Percentiles rank a stretch among this genome's conserved stretches.
phyloP scores from a whole-genome alignment of 2,888 invertebrate genomes.

The Eupithecia inturbata region DNA sequence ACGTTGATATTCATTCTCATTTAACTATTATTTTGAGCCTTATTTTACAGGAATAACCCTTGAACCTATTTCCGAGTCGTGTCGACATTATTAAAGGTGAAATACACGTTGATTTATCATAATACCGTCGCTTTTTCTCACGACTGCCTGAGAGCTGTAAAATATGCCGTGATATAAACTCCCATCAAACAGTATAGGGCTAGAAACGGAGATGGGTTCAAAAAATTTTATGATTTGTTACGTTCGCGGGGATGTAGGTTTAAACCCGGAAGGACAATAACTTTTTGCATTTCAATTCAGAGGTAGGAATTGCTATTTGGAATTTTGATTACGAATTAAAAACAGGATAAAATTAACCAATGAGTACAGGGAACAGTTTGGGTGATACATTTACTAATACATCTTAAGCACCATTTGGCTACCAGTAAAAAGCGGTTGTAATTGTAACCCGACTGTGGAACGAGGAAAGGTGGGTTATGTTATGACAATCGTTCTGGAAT shows the following conservation, averaged over 20 bases:
- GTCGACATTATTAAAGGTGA: constrained; percentile 35
- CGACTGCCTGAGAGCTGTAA: constrained; percentile 44
- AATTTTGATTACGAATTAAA: no score
- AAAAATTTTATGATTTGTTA: neutral
- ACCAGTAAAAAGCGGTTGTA: no score
- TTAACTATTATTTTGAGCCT: constrained; percentile 8
- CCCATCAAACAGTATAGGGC: constrained; percentile 46
- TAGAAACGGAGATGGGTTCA: constrained; percentile 33
- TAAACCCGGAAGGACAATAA: neutral
- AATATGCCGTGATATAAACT: constrained; percentile 51
- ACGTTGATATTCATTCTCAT: neutral
- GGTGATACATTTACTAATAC: no score
- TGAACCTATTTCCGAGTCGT: constrained; percentile 20
- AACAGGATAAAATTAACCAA: no score
- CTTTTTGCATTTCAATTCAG: neutral
- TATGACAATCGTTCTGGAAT: no score
- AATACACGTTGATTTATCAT: constrained; percentile 42
- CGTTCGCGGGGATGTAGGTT: neutral
- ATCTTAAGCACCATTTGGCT: no score
- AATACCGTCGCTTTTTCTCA: constrained; percentile 43
- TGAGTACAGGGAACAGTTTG: no score
- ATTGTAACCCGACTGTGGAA: no score
- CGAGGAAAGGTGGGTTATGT: no score
- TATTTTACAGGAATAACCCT: constrained; percentile 16
- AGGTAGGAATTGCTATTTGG: no score